phyloP scores from a whole-genome alignment of 2,797 vertebrate genomes.

The Astyanax mexicanus region DNA sequence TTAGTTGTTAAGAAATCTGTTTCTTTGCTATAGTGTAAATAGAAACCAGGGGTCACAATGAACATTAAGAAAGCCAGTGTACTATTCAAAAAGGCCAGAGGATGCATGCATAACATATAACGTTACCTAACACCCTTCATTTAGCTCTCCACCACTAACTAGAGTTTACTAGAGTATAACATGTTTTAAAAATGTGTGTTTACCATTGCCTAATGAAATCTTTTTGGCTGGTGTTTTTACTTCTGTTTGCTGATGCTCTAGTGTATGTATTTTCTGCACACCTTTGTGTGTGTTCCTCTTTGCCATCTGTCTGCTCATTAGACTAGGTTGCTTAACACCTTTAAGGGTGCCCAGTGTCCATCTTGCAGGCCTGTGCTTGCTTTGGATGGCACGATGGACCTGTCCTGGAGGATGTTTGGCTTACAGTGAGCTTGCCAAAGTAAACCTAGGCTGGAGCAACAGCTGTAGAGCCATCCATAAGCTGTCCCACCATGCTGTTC shows the following conservation, averaged over 20 bases:
- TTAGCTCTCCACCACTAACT: too few relatives aligned
- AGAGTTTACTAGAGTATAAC: too few relatives aligned
- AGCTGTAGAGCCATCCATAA: constrained; percentile 52
- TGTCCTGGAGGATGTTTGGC: constrained; percentile 62
- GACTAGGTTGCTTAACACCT: constrained; percentile 24
- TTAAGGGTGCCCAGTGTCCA: constrained; percentile 52
- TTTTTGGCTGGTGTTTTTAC: too few relatives aligned
- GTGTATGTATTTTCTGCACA: neutral
- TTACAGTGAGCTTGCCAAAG: constrained; percentile 57
- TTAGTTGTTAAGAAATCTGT: too few relatives aligned
- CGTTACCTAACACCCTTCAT: too few relatives aligned
- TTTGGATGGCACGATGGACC: constrained; percentile 58
- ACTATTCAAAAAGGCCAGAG: too few relatives aligned
- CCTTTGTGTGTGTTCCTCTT: constrained; percentile 14
- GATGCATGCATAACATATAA: too few relatives aligned
- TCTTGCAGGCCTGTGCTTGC: constrained; percentile 51
- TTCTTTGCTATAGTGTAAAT: too few relatives aligned
- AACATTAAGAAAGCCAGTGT: too few relatives aligned
- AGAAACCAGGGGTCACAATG: too few relatives aligned
- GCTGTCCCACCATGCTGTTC: constrained; percentile 42
- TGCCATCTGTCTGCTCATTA: constrained; percentile 8
- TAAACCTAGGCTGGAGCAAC: constrained; percentile 53
- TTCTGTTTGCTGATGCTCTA: neutral
- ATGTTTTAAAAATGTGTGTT: too few relatives aligned
- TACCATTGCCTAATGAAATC: too few relatives aligned